Conservation (phyloP, 1,140 invertebrate genomes). For the Drosophila bifasciata region DNA sequence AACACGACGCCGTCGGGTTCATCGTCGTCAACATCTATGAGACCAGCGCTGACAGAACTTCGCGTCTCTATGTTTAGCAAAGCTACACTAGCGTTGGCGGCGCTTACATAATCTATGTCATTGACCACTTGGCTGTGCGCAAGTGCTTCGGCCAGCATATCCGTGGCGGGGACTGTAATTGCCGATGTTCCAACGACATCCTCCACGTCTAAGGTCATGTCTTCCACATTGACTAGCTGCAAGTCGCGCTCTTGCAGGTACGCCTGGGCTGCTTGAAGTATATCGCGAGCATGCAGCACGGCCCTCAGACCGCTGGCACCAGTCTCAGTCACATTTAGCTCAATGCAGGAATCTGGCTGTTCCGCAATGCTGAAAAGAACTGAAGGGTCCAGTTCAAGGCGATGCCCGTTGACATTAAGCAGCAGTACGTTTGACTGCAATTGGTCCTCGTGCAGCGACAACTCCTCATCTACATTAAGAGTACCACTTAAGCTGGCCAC, state of each 20-base stretch:
- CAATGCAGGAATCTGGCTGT: slow-evolving; percentile 56
- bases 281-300: slow-evolving; percentile 52
- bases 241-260: slow-evolving; percentile 68
- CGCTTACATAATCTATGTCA: slow-evolving; percentile 27
- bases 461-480: slow-evolving; percentile 21
- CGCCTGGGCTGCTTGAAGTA: slow-evolving; percentile 59
- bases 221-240: slow-evolving; percentile 64
- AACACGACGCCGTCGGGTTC: slow-evolving; percentile 20
- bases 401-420: slow-evolving; percentile 57
- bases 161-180: slow-evolving; percentile 60
- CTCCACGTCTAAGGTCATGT: slow-evolving; percentile 41
- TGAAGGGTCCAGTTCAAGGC: slow-evolving; percentile 59
- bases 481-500: not conserved
- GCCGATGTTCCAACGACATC: not conserved
- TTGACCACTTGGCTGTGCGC: slow-evolving; percentile 70
- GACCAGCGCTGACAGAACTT: not conserved
- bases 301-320: slow-evolving; percentile 28
- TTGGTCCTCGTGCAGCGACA: slow-evolving; percentile 34
- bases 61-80: slow-evolving; percentile 69
- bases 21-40: not conserved
- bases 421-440: slow-evolving; percentile 52
- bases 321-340: slow-evolving; percentile 40
- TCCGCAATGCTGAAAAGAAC: slow-evolving; percentile 63
- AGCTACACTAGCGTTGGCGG: slow-evolving; percentile 48
- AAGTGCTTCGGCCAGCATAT: slow-evolving; percentile 90